phyloP scores from a whole-genome alignment of 2,113 vertebrate genomes.

The Pelvicachromis taeniatus region DNA sequence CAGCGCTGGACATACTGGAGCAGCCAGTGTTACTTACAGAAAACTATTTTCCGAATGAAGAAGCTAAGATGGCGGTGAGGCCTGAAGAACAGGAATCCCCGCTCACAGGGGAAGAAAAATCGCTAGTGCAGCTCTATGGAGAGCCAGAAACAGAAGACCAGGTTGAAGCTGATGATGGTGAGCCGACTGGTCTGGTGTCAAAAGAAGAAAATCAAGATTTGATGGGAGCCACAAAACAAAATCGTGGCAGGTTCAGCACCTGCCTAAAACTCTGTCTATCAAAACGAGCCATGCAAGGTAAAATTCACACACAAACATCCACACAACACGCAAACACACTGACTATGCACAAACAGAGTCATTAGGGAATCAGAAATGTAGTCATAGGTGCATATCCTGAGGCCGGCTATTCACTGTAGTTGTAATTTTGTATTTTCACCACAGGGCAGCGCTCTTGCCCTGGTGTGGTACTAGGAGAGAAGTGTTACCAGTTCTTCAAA shows the following conservation, averaged over 20 bases:
- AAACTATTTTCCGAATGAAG: not conserved
- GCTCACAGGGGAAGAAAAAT: not conserved
- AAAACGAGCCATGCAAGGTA: not conserved
- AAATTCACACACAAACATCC: not conserved
- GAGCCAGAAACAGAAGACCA: not conserved
- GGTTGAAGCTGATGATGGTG: not conserved
- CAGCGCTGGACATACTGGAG: not conserved
- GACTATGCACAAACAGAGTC: not conserved
- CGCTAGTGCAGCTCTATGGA: not conserved
- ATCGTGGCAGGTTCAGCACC: fast-evolving
- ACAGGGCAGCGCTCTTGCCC: slow-evolving; percentile 16
- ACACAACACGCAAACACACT: not conserved
- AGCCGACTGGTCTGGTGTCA: not conserved
- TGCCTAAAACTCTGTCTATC: not conserved
- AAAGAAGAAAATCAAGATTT: not conserved
- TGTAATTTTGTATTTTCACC: slow-evolving; percentile 12
- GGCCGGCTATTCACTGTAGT: not conserved
- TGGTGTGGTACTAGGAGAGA: slow-evolving; percentile 11
- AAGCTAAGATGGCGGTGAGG: not conserved
- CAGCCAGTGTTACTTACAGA: not conserved
- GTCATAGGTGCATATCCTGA: not conserved
- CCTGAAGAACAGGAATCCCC: not conserved
- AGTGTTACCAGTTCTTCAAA: slow-evolving; percentile 53
- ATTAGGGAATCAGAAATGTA: not conserved
- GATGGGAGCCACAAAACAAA: not conserved